Conservation (phyloP, 2,113 vertebrate species). For the Toxotes jaculatrix region DNA sequence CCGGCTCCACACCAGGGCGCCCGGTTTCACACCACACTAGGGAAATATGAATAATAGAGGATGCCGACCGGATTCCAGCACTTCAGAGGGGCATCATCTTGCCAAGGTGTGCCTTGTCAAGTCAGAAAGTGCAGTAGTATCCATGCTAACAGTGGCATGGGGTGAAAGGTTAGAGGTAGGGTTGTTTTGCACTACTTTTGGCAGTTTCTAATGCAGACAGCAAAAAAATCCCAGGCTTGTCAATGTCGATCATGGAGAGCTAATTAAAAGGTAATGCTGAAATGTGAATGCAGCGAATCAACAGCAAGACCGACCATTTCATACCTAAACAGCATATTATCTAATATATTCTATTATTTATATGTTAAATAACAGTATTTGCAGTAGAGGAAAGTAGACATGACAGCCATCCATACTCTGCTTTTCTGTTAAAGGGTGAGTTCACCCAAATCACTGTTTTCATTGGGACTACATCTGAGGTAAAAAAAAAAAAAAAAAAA, state of each 20-base stretch:
- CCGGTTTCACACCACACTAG: constrained; percentile 62
- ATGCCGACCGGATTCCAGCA: constrained; percentile 43
- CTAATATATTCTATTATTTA: background rate
- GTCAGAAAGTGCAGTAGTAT: too few relatives aligned
- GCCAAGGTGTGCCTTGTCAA: constrained; percentile 39
- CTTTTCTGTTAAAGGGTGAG: constrained; percentile 17
- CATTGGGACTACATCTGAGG: background rate
- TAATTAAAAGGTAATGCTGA: constrained; percentile 8
- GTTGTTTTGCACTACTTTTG: too few relatives aligned
- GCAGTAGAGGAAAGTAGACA: background rate
- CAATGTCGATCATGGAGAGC: constrained; percentile 13
- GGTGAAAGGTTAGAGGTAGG: too few relatives aligned
- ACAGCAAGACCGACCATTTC: background rate
- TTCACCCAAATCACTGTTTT: constrained; percentile 1
- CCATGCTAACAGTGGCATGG: too few relatives aligned
- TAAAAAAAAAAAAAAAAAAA: too few relatives aligned
- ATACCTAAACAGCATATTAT: background rate
- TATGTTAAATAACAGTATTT: background rate
- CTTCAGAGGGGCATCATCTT: constrained; percentile 21
- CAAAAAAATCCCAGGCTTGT: background rate
- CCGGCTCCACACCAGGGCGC: constrained; percentile 43
- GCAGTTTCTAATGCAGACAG: too few relatives aligned
- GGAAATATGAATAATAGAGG: constrained; percentile 73
- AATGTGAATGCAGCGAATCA: background rate
- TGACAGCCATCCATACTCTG: constrained; percentile 1